Percentiles rank a stretch among this genome's conserved stretches.
phyloP scores from a whole-genome alignment of 2,888 invertebrate species.

The Ligdia adustata region DNA sequence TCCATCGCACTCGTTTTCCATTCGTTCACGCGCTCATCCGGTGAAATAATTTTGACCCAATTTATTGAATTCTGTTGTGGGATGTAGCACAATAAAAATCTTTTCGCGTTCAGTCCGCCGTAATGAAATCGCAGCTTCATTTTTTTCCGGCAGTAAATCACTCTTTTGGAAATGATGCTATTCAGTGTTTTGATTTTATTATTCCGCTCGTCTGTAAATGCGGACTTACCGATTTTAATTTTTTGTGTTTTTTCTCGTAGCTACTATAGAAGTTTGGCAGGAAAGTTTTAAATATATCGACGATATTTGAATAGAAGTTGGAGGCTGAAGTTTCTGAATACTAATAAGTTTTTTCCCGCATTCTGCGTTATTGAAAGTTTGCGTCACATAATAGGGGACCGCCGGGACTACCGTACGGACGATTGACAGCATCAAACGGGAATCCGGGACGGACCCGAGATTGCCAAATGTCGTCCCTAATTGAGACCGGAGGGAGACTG shows the following conservation, averaged over 20 bases:
- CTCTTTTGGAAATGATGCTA: conserved; percentile 28
- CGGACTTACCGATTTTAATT: conserved; percentile 9
- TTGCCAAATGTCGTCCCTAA: conserved; percentile 18
- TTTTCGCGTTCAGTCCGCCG: conserved; percentile 32
- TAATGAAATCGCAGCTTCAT: conserved; percentile 30
- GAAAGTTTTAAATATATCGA: conserved; percentile 12
- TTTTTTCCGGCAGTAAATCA: conserved; percentile 29
- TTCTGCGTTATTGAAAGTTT: conserved; percentile 13
- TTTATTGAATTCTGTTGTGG: conserved; percentile 40
- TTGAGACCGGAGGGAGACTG: conserved; percentile 22
- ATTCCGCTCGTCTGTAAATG: conserved; percentile 16
- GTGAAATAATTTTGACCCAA: conserved; percentile 41
- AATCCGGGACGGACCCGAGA: conserved; percentile 11
- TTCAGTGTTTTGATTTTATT: conserved; percentile 26
- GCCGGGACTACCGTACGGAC: conserved; percentile 7
- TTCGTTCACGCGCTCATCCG: conserved; percentile 35
- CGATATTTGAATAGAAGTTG: not conserved
- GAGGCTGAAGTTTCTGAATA: conserved; percentile 12
- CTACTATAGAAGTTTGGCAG: conserved; percentile 5
- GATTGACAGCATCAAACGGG: conserved; percentile 17
- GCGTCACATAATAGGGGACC: conserved; percentile 13
- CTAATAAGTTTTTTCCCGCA: conserved; percentile 15
- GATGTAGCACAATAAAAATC: conserved; percentile 35
- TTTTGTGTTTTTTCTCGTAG: not conserved
- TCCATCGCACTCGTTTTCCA: conserved; percentile 21